Conservation (phyloP, 2,113 vertebrate genomes). For the Acrocephalus kingi region DNA sequence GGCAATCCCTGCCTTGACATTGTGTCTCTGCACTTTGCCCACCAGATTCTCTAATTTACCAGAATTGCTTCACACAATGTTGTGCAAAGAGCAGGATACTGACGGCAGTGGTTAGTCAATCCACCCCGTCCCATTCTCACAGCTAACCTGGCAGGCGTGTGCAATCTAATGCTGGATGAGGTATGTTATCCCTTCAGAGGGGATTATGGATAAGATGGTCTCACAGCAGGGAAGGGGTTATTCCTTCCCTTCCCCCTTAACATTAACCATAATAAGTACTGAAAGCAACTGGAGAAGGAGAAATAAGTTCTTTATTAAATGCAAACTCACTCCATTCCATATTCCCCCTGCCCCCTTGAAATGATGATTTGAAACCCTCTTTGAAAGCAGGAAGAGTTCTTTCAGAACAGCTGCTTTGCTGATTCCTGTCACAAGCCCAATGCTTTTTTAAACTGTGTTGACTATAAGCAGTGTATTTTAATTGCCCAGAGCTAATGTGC, state of each 20-base stretch:
- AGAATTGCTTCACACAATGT: neutral
- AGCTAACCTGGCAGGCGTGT: neutral
- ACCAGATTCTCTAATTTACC: neutral
- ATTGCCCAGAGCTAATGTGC: slow-evolving; percentile 23
- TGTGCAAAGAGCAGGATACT: neutral
- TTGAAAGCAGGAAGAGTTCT: neutral
- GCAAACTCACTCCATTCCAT: neutral
- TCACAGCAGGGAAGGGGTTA: neutral
- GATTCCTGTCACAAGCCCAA: neutral
- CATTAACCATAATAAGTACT: neutral
- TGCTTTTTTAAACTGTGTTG: neutral
- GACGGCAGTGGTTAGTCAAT: neutral
- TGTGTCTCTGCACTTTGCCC: neutral
- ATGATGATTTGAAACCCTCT: neutral
- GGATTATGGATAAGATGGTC: neutral
- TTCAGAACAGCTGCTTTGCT: neutral
- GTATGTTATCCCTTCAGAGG: neutral
- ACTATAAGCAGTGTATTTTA: slow-evolving; percentile 13
- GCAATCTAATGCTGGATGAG: neutral
- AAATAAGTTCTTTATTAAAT: neutral
- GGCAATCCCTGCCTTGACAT: neutral
- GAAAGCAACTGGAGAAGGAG: neutral
- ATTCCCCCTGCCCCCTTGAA: neutral
- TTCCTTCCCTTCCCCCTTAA: neutral
- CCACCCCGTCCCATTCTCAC: neutral